phyloP scores from a whole-genome alignment of 2,797 vertebrate species.

The Myotis myotis region DNA sequence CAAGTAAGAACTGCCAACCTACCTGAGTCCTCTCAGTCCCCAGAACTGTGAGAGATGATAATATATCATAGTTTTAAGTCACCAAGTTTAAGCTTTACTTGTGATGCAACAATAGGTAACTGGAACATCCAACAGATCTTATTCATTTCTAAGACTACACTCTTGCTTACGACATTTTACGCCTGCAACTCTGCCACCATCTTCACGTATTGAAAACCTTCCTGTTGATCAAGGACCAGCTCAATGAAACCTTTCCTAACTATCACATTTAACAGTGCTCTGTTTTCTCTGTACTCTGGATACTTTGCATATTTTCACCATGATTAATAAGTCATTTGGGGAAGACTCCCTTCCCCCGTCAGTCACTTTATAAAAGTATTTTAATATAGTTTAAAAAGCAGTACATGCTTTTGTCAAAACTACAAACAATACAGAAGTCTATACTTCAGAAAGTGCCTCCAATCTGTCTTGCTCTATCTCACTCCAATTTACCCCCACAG shows the following conservation, averaged over 20 bases:
- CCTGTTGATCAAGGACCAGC: not conserved
- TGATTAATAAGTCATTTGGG: not conserved
- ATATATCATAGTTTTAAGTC: not conserved
- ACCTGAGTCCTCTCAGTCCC: not conserved
- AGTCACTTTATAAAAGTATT: constrained; percentile 7
- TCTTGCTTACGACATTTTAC: not conserved
- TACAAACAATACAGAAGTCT: not conserved
- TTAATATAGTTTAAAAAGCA: not conserved
- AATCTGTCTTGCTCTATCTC: not conserved
- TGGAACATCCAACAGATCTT: not conserved
- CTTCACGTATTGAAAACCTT: not conserved
- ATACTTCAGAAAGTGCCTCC: not conserved
- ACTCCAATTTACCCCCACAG: not conserved
- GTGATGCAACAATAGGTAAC: not conserved
- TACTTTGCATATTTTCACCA: not conserved
- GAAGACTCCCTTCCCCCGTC: not conserved
- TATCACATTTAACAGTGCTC: not conserved
- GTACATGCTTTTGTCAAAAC: constrained; percentile 19
- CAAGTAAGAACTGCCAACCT: not conserved
- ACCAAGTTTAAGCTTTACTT: not conserved
- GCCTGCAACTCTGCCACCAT: not conserved
- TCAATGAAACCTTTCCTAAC: not conserved
- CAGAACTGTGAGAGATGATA: not conserved
- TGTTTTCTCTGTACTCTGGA: not conserved
- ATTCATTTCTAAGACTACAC: not conserved